A percentile compares a stretch with the other conserved stretches of the same genome.
Conservation (phyloP, 2,888 invertebrate species). For the Endotricha flammealis region DNA sequence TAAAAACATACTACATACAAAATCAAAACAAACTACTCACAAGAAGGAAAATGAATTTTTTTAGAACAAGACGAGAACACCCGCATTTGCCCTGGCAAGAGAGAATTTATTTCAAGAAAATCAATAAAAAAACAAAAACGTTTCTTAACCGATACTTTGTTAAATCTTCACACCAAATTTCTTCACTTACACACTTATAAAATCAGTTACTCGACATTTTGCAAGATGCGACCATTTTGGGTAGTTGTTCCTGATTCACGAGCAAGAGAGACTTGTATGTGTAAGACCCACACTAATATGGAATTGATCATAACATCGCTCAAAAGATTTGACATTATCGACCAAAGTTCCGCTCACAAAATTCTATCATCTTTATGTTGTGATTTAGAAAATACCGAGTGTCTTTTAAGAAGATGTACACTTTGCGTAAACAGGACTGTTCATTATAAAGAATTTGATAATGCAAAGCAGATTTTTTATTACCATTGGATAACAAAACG, state of each 20-base stretch:
- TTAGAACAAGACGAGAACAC: not conserved
- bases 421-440: not conserved
- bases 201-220: not conserved
- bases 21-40: too few species aligned
- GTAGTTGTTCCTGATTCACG: conserved; percentile 3
- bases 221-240: conserved; percentile 5
- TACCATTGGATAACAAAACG: conserved; percentile 2
- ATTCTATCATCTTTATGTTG: not conserved
- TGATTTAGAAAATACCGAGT: not conserved
- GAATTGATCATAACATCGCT: not conserved
- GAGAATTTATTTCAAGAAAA: not conserved
- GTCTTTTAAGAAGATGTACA: not conserved
- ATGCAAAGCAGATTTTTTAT: not conserved
- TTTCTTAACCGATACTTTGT: not conserved
- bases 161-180: not conserved
- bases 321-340: not conserved
- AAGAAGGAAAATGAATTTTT: too few species aligned
- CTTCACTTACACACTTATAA: not conserved
- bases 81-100: not conserved
- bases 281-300: conserved; percentile 7
- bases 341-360: not conserved
- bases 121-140: not conserved
- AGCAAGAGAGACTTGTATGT: conserved; percentile 8
- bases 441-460: not conserved
- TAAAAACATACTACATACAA: too few species aligned